These are phyloP conservation scores for Andrena trimmerana DNA, from an alignment of 2,888 invertebrate species.

Conservation along the genomic window DNA sequence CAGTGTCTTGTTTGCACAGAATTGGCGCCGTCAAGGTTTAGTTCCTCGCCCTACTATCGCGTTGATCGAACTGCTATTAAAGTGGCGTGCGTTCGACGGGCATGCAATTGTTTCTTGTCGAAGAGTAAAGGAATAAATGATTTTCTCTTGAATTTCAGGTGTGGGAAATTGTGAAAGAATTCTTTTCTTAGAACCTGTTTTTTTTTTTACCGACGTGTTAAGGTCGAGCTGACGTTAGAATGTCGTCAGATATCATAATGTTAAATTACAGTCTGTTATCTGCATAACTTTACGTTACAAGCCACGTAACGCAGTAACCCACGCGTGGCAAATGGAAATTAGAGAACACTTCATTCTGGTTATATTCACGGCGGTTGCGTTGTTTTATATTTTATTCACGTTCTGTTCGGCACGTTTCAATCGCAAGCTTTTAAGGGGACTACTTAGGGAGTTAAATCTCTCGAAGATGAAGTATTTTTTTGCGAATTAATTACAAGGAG, in stretches of 20 bases:
- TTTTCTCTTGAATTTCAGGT: not conserved
- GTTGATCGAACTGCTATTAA: not conserved
- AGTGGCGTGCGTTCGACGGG: too few species aligned
- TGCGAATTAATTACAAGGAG: too few species aligned
- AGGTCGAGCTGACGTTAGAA: not conserved
- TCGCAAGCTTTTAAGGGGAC: too few species aligned
- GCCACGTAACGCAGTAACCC: conserved; percentile 5
- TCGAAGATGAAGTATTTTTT: too few species aligned
- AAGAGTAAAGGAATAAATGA: not conserved
- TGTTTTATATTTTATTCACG: not conserved
- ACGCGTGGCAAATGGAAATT: conserved; percentile 11
- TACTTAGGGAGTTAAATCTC: too few species aligned
- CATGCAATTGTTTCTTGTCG: too few species aligned
- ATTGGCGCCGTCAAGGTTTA: not conserved
- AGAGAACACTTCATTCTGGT: conserved; percentile 2
- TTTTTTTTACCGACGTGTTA: not conserved
- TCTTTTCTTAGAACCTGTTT: too few species aligned
- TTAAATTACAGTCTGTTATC: not conserved
- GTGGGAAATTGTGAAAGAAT: not conserved
- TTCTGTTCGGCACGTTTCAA: not conserved
- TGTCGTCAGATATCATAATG: conserved; percentile 8
- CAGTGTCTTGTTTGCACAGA: not conserved
- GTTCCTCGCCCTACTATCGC: not conserved
- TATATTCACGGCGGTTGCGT: not conserved
- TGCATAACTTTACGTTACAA: conserved; percentile 5